A percentile compares a stretch with the other conserved stretches of the same genome.
These are phyloP conservation scores for Ctena decussata DNA, from an alignment of 2,888 invertebrate genomes.

Conservation along the genomic window DNA sequence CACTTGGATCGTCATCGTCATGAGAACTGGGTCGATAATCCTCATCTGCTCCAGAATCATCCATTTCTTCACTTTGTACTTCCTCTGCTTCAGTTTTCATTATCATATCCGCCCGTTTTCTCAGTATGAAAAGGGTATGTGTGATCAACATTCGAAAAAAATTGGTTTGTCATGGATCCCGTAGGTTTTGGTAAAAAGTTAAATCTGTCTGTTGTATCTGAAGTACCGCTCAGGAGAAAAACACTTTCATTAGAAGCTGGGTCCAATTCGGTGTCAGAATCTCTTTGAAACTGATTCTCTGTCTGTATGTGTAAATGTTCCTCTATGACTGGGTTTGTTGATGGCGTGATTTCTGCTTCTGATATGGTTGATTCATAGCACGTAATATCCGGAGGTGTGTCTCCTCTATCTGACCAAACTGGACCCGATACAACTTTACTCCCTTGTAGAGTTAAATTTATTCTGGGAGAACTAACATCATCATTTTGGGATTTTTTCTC, in stretches of 20 bases:
- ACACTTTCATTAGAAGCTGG: not conserved
- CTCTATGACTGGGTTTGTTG: not conserved
- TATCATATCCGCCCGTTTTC: not conserved
- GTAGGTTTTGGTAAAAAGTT: not conserved
- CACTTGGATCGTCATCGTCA: not conserved
- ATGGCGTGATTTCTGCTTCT: not conserved
- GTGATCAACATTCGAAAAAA: not conserved
- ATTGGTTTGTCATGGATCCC: not conserved
- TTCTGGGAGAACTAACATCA: not conserved
- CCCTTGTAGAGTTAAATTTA: constrained; percentile 2
- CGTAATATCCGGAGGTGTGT: not conserved
- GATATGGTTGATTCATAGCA: not conserved
- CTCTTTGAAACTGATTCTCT: not conserved
- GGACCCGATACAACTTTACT: constrained; percentile 2
- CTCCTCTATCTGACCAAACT: not conserved
- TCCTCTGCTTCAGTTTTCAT: not conserved
- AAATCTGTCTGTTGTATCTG: not conserved
- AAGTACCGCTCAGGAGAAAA: not conserved
- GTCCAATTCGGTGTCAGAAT: not conserved
- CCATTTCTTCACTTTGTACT: not conserved
- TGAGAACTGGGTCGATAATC: not conserved
- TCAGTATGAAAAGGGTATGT: not conserved
- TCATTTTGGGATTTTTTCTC: not conserved
- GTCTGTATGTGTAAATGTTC: not conserved
- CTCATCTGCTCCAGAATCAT: not conserved